Base-by-base conservation (phyloP, 2,888 invertebrate genomes). In the Apodemia mormo region DNA sequence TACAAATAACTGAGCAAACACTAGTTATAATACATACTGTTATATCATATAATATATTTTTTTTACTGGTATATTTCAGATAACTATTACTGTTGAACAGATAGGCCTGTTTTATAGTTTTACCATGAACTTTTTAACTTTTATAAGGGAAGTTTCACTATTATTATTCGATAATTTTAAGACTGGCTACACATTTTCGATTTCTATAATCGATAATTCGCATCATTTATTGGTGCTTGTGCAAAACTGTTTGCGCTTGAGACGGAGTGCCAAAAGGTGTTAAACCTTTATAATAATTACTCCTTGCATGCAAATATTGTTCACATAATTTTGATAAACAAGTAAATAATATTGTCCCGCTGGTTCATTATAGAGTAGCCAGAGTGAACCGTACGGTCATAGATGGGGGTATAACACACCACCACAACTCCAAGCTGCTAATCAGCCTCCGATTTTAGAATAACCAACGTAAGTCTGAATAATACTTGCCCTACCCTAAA, bases 31-130 rank as follows among this genome's bases (percentile, higher is more conserved):
- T 85, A 86, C 81, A 81, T 80, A 81, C 81, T 85, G 85, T 85
- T 85, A 83, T 85, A 88, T 88, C 80, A 90, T 85, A 87, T 89
- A 86, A 88, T 90, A 90, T 90, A 90, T 91, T 87, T 90, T 90
- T 89, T 90, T 91, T 90, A 89, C 88, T 87, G 88, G 86, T 88
- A 87, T 89, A 89, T 90, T 90, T 89, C 89, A 91, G 89, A 91
- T 90, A 86, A 88, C 88, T 91, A 90, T 91, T 88, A 87, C 89
- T 90, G 91, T 92, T 92, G 86, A 85, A 86, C 83, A 86, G 85
- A 87, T 87, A 84, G 85, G 82, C 85, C 85, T 85, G 86, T 90
- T 90, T 91, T 90, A 89, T 90, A 90, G 89, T 88, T 82, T 89
- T 89, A 89, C 89, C 87, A 83, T 85, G 76, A 77, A 78, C 78